Evolutionary conservation across 2,113 vertebrate species (phyloP).

Genomic region (Oreamnos americanus): DNA sequence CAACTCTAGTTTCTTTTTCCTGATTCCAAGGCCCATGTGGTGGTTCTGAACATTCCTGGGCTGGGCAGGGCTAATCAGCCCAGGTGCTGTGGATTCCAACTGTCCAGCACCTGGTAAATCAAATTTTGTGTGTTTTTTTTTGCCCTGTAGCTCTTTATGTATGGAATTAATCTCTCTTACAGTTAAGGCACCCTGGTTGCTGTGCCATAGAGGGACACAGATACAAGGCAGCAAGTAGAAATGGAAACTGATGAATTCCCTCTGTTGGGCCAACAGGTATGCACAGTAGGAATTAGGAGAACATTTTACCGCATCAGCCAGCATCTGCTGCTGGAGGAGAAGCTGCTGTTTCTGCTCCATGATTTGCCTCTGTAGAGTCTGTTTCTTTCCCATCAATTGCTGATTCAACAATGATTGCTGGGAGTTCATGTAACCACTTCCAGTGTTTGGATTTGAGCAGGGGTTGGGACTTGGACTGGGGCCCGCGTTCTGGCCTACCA

Average conservation of each 20-base stretch:
- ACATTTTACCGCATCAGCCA: constrained; percentile 85
- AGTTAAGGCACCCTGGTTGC: neutral
- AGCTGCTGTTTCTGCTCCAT: constrained; percentile 86
- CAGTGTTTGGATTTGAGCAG: constrained; percentile 84
- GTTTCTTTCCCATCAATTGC: constrained; percentile 87
- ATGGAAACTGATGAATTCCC: neutral
- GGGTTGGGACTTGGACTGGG: constrained; percentile 80
- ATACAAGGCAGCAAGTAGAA: neutral
- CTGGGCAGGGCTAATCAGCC: constrained; percentile 7
- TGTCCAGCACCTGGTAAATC: neutral
- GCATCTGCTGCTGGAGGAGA: constrained; percentile 87
- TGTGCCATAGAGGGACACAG: neutral
- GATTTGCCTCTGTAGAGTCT: constrained; percentile 86
- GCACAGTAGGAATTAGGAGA: constrained; percentile 51
- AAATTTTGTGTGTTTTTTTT: neutral
- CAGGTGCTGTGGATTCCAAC: neutral
- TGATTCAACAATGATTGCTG: constrained; percentile 86
- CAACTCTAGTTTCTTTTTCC: neutral
- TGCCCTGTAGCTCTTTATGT: neutral
- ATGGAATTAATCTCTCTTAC: neutral
- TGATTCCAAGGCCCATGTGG: neutral
- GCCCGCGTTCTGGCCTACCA: constrained; percentile 81
- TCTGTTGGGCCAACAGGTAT: neutral
- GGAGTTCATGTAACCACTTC: constrained; percentile 84
- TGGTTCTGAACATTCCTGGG: constrained; percentile 6